Evolutionary conservation across 2,888 invertebrate species (phyloP), one percentile per base, ranked within the genome.

Genomic region (Thymelicus sylvestris): DNA sequence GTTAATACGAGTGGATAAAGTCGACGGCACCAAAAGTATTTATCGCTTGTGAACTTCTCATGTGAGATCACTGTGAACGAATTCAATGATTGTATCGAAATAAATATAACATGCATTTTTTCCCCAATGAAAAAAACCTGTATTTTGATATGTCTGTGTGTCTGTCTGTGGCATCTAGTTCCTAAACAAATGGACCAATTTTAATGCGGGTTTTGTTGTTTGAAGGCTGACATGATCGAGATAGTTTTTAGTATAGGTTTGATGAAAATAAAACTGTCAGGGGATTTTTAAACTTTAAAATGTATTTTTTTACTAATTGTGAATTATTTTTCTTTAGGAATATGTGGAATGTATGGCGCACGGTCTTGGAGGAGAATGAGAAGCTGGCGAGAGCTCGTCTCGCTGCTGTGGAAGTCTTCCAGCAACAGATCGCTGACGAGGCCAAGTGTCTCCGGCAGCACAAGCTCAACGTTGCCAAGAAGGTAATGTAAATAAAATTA

Each of bases 271-370:
- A 19, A 19, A 19, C 19, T 19, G 19, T 19, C 19, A 2, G 19
- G 19, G 19, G 31, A 2, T 31, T 31, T 31, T 31, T 31, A 31
- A 19, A 31, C 3, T 31, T 31, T 31, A 31, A 31, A 31, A 31
- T 31, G 3, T 31, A 31, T 31, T 24, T 52, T 52, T 55, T 1
- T 55, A 6, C 55, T 38, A 12, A 47, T 31, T 44, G 19, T 19
- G 19, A 19, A 19, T 19, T 19, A 13, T 62, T 44, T 62, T 12
- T 24, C 13, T 57, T 19, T 55, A 99, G 99, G 97, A 98, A 98
- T 86, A 98, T 98, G 96, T 98, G 98, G 97, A 97, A 97, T 83
- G 98, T 99, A n/a, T 99, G 99, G 99, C 95, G 98, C 76, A 97
- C 98, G 0, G 98, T 99, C 3, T 93, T 99, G 80, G 98, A 99